Base-by-base conservation (phyloP, 2,113 vertebrate species). In the Tympanuchus pallidicinctus region DNA sequence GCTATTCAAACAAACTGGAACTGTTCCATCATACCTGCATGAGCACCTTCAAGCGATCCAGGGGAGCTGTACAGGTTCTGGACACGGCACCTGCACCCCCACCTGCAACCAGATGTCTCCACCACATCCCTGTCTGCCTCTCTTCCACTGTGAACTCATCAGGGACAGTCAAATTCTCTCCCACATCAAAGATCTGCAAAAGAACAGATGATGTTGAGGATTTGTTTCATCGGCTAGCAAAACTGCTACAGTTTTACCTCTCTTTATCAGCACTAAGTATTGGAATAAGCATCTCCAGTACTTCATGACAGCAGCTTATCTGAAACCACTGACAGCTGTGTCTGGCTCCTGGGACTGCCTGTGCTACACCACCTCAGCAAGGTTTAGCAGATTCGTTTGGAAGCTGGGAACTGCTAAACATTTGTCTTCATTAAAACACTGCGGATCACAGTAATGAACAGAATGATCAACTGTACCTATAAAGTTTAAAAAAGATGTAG, bases 131-230 rank as follows among this genome's bases (percentile, higher is more conserved):
- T 0, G 98, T 99, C 93, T 98, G 98, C 87, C 98, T 99, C 96
- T 99, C 99, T 69, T 99, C 99, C 71, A 98, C 98, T 0, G 99
- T 99, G 97, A 99, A 99, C 93, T 99, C 99, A 84, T 99, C 99
- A 0, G 99, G 99, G 6, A 99, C 99, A 0, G 98, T 96, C 95
- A 99, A 95, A 92, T 99, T 99, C 96, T 99, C 99, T 7, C 99
- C 99, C 8, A 99, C 98, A 43, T 99, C 99, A 43, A 99, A 98
- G 95, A 99, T 99, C 99, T 99, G 96, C 36, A 93, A 87, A 79
- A 54, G 48, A 95, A 19, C 5, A 67, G 10, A 14, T 32, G 34
- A 34, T 12, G 38, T 74, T 42, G 13, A 94, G 59, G 71, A 88
- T 56, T 56, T 2, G 9, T 17, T 71, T 60, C 48, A 64, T 70